Conservation (phyloP, 2,113 vertebrate genomes). For the Cyanistes caeruleus region DNA sequence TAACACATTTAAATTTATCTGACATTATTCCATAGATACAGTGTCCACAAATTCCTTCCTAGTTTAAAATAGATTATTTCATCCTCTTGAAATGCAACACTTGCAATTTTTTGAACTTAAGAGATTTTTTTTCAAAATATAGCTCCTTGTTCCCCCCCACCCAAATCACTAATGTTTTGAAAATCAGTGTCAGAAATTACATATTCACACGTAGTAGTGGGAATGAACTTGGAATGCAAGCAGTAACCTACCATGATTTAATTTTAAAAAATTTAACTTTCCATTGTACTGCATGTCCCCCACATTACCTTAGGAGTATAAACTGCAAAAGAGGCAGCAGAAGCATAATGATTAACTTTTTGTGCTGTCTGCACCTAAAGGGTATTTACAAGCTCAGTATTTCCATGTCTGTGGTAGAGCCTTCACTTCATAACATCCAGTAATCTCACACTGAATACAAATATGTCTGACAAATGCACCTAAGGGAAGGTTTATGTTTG, state of each 20-base stretch:
- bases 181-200: neutral
- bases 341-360: neutral
- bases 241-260: neutral
- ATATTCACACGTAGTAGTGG: neutral
- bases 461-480: neutral
- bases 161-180: neutral
- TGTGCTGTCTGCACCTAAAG: neutral
- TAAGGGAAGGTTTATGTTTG: neutral
- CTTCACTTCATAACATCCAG: neutral
- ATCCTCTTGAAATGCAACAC: neutral
- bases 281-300: neutral
- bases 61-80: neutral
- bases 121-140: neutral
- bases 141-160: neutral
- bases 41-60: neutral
- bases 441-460: neutral
- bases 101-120: neutral
- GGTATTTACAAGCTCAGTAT: neutral
- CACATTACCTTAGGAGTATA: neutral
- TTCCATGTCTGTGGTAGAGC: neutral
- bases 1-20: conserved; percentile 24
- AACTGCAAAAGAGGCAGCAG: neutral
- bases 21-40: neutral
- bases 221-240: neutral
- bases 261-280: neutral